Conservation (phyloP, 2,888 invertebrate species). For the Leucophora obtusa region DNA sequence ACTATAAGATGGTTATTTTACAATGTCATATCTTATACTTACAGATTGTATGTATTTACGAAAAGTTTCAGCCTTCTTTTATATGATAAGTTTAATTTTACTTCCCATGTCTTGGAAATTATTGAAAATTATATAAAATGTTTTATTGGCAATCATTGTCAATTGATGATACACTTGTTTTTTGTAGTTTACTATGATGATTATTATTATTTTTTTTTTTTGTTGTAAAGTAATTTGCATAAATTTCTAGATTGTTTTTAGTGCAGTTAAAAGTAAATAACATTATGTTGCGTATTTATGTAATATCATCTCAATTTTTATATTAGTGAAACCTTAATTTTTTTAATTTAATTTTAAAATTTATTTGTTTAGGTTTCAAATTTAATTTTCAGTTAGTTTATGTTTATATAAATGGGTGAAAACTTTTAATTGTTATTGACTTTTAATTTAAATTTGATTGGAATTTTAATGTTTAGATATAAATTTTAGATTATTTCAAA, state of each 20-base stretch:
- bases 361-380: neutral
- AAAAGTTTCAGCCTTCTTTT: neutral
- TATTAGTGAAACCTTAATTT: neutral
- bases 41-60: neutral
- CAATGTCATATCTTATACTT: conserved; percentile 6
- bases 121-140: conserved; percentile 20
- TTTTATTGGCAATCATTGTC: conserved; percentile 41
- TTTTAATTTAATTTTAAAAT: too few relatives aligned
- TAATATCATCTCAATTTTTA: conserved; percentile 29
- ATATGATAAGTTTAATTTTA: neutral
- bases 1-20: neutral
- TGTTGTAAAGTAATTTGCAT: conserved; percentile 24
- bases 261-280: neutral
- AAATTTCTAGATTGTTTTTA: conserved; percentile 11
- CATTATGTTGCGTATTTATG: neutral
- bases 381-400: neutral
- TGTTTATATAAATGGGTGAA: neutral
- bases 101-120: conserved; percentile 27
- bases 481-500: neutral
- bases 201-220: neutral
- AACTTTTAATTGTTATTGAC: neutral
- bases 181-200: neutral
- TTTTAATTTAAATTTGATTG: neutral
- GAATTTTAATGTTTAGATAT: neutral
- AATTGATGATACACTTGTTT: conserved; percentile 38